phyloP scores from a whole-genome alignment of 2,113 vertebrate genomes.

The Emydocephalus ijimae region DNA sequence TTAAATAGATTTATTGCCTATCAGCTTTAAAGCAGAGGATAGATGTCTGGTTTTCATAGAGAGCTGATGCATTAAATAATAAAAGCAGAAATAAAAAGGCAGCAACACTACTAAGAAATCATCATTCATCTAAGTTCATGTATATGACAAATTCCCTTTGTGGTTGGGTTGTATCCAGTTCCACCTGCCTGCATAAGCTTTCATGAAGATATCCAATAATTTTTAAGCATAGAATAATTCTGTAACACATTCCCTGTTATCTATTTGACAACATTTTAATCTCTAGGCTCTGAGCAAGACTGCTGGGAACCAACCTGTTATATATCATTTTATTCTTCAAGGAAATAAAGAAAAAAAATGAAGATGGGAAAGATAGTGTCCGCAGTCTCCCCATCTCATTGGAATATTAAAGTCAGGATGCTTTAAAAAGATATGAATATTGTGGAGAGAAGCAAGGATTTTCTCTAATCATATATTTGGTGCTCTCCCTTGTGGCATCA shows the following conservation, averaged over 20 bases:
- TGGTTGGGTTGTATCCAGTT: constrained; percentile 50
- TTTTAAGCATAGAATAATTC: constrained; percentile 3
- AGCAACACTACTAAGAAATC: constrained; percentile 50
- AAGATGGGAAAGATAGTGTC: not conserved
- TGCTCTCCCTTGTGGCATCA: not conserved
- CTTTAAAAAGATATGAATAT: not conserved
- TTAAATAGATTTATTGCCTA: constrained; percentile 67
- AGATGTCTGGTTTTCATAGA: constrained; percentile 53
- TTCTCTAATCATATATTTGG: not conserved
- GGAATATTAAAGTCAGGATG: not conserved
- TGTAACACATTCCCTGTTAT: not conserved
- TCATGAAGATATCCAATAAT: constrained; percentile 1
- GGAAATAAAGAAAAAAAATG: constrained; percentile 26
- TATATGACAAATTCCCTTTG: constrained; percentile 54
- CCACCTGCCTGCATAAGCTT: constrained; percentile 47
- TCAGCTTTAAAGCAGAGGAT: constrained; percentile 62
- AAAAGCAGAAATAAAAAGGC: constrained; percentile 42
- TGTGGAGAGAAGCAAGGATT: not conserved
- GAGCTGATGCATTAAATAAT: constrained; percentile 52
- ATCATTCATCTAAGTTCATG: constrained; percentile 54
- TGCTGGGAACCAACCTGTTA: constrained; percentile 10
- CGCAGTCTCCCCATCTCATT: not conserved
- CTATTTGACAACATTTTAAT: constrained; percentile 23
- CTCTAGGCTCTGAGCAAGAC: constrained; percentile 4
- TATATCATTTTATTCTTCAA: constrained; percentile 9